Conservation (phyloP, 2,888 invertebrate species). For the Cryptophagus acutangulus region DNA sequence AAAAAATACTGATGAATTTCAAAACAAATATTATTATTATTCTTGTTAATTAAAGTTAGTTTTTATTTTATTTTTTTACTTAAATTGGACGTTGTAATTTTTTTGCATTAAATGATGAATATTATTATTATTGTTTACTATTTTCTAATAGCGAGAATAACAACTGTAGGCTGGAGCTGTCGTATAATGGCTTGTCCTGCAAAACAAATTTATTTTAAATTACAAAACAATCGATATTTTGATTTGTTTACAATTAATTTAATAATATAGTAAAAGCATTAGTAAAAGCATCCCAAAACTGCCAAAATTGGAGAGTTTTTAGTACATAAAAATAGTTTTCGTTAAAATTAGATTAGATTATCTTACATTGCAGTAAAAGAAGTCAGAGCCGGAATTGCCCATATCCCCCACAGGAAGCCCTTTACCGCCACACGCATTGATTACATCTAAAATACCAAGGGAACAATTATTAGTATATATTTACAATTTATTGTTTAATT, state of each 20-base stretch:
- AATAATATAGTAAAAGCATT: conserved; percentile 21
- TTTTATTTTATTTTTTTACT: no score
- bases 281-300: conserved; percentile 25
- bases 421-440: conserved; percentile 84
- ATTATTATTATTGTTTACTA: no score
- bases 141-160: conserved; percentile 40
- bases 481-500: no score
- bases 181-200: conserved; percentile 45
- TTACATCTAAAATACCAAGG: conserved; percentile 68
- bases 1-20: no score
- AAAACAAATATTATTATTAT: no score
- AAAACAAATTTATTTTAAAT: no score
- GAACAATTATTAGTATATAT: conserved; percentile 26
- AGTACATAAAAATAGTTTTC: conserved; percentile 25
- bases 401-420: conserved; percentile 48
- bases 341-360: conserved; percentile 39
- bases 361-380: conserved; percentile 46
- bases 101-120: no score
- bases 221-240: no score
- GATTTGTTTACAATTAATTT: background rate
- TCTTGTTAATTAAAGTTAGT: no score
- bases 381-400: conserved; percentile 46
- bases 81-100: no score
- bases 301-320: conserved; percentile 25
- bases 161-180: conserved; percentile 41